phyloP scores from a whole-genome alignment of 1,140 invertebrate species.

The Campoletis sonorensis region DNA sequence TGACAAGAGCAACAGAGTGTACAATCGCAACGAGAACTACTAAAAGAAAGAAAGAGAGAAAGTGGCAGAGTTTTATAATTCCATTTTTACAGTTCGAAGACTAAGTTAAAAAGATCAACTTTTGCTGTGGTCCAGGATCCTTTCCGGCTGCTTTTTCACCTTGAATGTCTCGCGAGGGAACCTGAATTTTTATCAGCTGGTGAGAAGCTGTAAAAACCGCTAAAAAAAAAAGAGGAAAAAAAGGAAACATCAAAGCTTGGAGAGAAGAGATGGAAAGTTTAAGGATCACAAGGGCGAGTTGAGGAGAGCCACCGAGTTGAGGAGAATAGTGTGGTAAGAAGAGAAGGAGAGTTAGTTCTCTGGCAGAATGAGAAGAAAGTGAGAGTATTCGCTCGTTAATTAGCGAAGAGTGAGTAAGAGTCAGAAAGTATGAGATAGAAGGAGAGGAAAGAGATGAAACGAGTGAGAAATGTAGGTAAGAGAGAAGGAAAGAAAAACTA shows the following conservation, averaged over 20 bases:
- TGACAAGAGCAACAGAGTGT: background rate
- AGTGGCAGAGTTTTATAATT: background rate
- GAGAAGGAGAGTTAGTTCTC: background rate
- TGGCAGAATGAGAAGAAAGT: slow-evolving; percentile 40
- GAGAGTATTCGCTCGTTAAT: slow-evolving; percentile 43
- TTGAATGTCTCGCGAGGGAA: background rate
- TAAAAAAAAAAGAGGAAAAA: background rate
- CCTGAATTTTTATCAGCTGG: slow-evolving; percentile 1
- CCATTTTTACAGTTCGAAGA: background rate
- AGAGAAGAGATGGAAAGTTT: slow-evolving; percentile 16
- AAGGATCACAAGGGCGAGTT: slow-evolving; percentile 13
- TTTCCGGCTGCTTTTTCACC: background rate
- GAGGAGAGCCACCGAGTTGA: background rate
- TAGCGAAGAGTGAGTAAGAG: slow-evolving; percentile 24
- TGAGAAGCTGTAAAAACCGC: background rate
- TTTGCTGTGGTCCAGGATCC: background rate
- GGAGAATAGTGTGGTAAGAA: background rate
- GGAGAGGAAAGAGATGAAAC: background rate
- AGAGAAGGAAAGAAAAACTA: slow-evolving; percentile 1
- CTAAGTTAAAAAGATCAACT: background rate
- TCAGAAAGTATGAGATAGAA: background rate
- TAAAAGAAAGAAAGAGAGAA: background rate
- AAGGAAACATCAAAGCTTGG: background rate
- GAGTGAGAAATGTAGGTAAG: background rate
- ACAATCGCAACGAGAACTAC: background rate